These are phyloP conservation scores for Larimichthys polyactis DNA, from an alignment of 2,113 vertebrate species.

Conservation along the genomic window DNA sequence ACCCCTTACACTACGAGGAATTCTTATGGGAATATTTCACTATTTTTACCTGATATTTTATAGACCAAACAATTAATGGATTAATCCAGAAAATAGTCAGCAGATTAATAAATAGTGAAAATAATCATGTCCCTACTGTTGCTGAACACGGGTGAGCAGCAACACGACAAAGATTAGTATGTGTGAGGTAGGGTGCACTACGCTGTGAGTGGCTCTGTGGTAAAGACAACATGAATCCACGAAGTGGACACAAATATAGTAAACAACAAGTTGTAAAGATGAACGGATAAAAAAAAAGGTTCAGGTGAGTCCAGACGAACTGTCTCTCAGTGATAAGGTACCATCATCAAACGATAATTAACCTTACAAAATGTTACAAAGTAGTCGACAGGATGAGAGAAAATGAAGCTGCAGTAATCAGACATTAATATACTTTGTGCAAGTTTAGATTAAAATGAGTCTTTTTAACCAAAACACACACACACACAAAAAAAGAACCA, in stretches of 20 bases:
- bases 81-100: neutral
- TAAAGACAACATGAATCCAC: neutral
- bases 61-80: neutral
- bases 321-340: neutral
- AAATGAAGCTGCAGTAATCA: neutral
- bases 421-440: neutral
- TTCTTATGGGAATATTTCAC: neutral
- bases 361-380: slow-evolving; percentile 2
- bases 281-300: slow-evolving; percentile 2
- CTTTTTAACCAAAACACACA: neutral
- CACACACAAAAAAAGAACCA: neutral
- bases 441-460: neutral
- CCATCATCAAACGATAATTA: neutral
- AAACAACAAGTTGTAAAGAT: slow-evolving; percentile 7
- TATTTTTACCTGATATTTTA: slow-evolving; percentile 4
- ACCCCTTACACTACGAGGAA: neutral
- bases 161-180: slow-evolving; percentile 5
- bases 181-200: slow-evolving; percentile 57
- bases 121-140: slow-evolving; percentile 1
- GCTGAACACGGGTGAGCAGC: neutral
- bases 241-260: neutral
- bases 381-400: neutral
- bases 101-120: neutral
- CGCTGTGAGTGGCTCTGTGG: slow-evolving; percentile 7
- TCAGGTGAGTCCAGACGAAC: neutral